A percentile compares a stretch with the other conserved stretches of the same genome.
Conservation (phyloP, 2,113 vertebrate species). For the Catharus fuscescens region DNA sequence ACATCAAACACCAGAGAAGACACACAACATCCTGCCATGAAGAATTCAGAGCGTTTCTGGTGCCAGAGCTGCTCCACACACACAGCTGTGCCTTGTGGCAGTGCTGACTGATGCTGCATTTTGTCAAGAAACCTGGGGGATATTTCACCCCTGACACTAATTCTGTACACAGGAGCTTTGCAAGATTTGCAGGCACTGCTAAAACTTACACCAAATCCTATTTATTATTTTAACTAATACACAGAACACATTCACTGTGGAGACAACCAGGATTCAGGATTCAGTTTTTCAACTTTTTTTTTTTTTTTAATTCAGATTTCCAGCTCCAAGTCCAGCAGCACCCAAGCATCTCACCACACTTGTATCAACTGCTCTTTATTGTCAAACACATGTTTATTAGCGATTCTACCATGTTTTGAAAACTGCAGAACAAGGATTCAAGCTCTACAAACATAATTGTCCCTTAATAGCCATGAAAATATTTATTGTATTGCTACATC, state of each 20-base stretch:
- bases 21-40: background rate
- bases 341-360: background rate
- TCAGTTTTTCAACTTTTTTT: background rate
- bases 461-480: background rate
- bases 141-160: background rate
- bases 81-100: background rate
- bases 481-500: conserved; percentile 7
- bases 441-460: background rate
- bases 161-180: rapidly evolving
- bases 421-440: background rate
- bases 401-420: background rate
- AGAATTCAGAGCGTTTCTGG: background rate
- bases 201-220: background rate
- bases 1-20: background rate
- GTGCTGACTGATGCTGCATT: background rate
- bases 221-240: background rate
- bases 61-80: background rate
- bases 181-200: background rate
- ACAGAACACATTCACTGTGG: background rate
- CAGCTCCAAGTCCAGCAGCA: background rate
- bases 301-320: background rate
- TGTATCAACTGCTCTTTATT: background rate
- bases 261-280: too few relatives aligned
- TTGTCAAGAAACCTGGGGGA: background rate
- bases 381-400: background rate